Percentiles rank a stretch among this genome's conserved stretches.
Evolutionary conservation across 2,113 vertebrate genomes (phyloP).

Genomic region (Podarcis cretensis): DNA sequence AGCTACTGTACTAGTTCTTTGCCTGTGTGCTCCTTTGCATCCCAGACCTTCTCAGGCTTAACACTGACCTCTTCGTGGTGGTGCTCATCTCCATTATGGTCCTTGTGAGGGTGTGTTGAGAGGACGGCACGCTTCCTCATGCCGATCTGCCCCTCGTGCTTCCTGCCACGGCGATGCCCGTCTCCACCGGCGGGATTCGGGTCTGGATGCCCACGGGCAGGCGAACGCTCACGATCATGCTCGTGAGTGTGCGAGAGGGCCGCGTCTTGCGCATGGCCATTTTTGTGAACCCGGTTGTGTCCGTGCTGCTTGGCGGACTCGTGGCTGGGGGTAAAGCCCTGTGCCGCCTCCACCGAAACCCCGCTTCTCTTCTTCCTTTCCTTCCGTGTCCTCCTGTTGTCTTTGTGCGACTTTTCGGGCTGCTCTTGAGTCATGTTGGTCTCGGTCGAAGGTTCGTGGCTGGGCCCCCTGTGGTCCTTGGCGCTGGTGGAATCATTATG

Average conservation of each 20-base stretch:
- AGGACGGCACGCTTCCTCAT: slow-evolving; percentile 68
- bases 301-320: slow-evolving; percentile 69
- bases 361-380: slow-evolving; percentile 73
- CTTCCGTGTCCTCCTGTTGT: slow-evolving; percentile 75
- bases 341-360: slow-evolving; percentile 62
- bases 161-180: slow-evolving; percentile 69
- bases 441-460: slow-evolving; percentile 70
- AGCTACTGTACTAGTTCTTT: background rate
- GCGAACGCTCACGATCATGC: slow-evolving; percentile 36
- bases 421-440: slow-evolving; percentile 80
- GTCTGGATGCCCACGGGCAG: slow-evolving; percentile 67
- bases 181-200: slow-evolving; percentile 44
- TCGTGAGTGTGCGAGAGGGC: slow-evolving; percentile 57
- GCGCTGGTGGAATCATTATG: slow-evolving; percentile 64
- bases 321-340: slow-evolving; percentile 59
- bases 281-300: slow-evolving; percentile 76
- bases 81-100: slow-evolving; percentile 61
- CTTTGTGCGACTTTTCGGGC: slow-evolving; percentile 69
- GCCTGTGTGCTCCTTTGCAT: fast-evolving
- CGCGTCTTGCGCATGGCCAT: slow-evolving; percentile 52
- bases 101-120: slow-evolving; percentile 53
- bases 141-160: slow-evolving; percentile 71
- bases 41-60: background rate
- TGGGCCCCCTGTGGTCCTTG: slow-evolving; percentile 66
- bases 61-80: slow-evolving; percentile 74